Evolutionary conservation across 2,113 vertebrate genomes (phyloP), one percentile per base, ranked within the genome.

Genomic region (Serinus canaria): DNA sequence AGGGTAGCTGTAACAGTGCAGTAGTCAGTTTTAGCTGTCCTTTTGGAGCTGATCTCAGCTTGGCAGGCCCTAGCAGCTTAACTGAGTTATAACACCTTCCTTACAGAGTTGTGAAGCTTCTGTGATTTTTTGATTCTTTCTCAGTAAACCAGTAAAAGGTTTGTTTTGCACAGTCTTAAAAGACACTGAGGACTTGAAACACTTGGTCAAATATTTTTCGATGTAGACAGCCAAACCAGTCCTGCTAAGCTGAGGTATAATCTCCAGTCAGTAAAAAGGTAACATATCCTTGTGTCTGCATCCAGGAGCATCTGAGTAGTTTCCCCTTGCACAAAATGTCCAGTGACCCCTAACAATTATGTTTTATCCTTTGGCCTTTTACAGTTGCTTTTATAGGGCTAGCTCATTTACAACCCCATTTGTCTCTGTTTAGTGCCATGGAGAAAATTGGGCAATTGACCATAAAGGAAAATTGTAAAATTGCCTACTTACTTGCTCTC

Each of bases 341-440:
- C 76, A 7, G n/a, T 91, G 80, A 74, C 83, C 73, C 64, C 22
- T 83, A 35, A 89, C 56, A 76, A 20, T 91, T 56, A 18, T 64
- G 53, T 90, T 91, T 83, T 91, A 81, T 93, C 92, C 80, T 88
- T 78, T 83, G 87, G 69, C 50, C 62, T 96, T 96, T 97, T 93
- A 35, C 82, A 94, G 75, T 93, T 96, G 91, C 52, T 97, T 93
- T 96, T 87, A 74, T 77, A 87, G 78, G 58, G 46, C 86, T 78
- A 33, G 87, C 66, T 95, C 83, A 74, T 90, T 91, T 94, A 89
- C 79, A 74, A 63, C n/a, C 79, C 76, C 62, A 30, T 76, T 74
- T 83, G 10, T 83, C 79, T 35, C 41, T 50, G 15, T 15, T 91
- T 88, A 64, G 9, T 49, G 74, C 62, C n/a, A 13, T 43, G 41